phyloP scores from a whole-genome alignment of 1,140 invertebrate species.

The Platorchestia sp. region DNA sequence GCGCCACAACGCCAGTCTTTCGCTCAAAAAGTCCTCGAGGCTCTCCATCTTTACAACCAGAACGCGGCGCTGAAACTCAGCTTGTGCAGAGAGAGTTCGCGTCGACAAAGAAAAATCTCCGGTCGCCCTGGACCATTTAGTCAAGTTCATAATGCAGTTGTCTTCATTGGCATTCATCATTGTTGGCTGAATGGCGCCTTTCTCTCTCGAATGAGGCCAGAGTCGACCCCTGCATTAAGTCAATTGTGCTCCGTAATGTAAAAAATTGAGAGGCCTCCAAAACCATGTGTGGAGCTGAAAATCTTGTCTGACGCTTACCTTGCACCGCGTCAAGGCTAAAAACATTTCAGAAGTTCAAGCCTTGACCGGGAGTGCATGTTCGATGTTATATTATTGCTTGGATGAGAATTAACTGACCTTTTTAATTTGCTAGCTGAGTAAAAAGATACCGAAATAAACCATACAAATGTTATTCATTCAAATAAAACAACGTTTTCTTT shows the following conservation, averaged over 20 bases:
- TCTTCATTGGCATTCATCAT: background rate
- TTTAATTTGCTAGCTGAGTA: too few species aligned
- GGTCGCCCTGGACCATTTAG: background rate
- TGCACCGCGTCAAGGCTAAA: background rate
- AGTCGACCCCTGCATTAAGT: background rate
- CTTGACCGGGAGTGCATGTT: background rate
- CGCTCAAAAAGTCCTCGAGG: slow-evolving; percentile 4
- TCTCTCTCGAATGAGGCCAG: background rate
- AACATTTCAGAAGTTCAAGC: background rate
- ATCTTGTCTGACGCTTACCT: background rate
- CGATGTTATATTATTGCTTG: too few species aligned
- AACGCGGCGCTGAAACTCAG: background rate
- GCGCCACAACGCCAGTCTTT: slow-evolving; percentile 10
- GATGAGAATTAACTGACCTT: too few species aligned
- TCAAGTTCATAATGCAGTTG: slow-evolving; percentile 6
- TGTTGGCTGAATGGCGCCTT: background rate
- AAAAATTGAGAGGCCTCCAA: background rate
- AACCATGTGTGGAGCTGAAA: background rate
- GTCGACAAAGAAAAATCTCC: background rate
- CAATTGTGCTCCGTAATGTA: background rate
- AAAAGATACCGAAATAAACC: too few species aligned
- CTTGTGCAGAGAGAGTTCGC: background rate
- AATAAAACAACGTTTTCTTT: too few species aligned
- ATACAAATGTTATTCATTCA: too few species aligned
- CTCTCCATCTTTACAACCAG: background rate